Base-by-base conservation (phyloP, 1,140 invertebrate species). In the Drosophila micromelanica region DNA sequence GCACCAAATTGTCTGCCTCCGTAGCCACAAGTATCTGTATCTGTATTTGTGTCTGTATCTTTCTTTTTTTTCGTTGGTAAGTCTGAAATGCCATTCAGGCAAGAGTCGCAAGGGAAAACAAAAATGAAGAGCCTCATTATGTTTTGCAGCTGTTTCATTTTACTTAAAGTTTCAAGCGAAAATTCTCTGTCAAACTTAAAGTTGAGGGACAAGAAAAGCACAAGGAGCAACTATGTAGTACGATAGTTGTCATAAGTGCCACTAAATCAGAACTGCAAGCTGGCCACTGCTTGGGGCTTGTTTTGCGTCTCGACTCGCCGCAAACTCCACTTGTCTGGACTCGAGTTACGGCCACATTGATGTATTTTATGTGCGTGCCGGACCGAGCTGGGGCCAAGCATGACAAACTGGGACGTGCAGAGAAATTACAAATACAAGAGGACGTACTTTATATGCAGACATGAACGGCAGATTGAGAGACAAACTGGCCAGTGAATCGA, bases 371-470 rank as follows among this genome's bases (percentile, higher is more conserved):
- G 80, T 79, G 72, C 73, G 80, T 79, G 63, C 67, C 8, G 13
- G 27, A 11, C 30, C 12, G 37, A 13, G 45, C 35, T 17, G 43
- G 52, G 30, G 38, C 46, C 54, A 54, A 62, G 48, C 78, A 68
- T 67, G 82, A 86, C 71, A 81, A 78, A 82, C 81, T 76, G 82
- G 56, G 72, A 81, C 82, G 81, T 87, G 81, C 63, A 71, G 62
- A 69, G 81, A 87, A 86, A 87, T 78, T 73, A 76, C 75, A 87
- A 89, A 78, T 82, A 86, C 82, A 87, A 87, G 78, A 35, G 80
- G 76, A 71, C 72, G 75, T 82, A 87, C 81, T 86, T 86, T 86
- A 86, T 86, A 81, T 87, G 82, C 82, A 87, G 78, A 87, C 82
- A 87, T 86, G 82, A 67, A 67, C 78, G 60, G 80, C 81, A 85